These are phyloP conservation scores for Eretmochelys imbricata DNA, from an alignment of 2,113 vertebrate species.

Conservation along the genomic window DNA sequence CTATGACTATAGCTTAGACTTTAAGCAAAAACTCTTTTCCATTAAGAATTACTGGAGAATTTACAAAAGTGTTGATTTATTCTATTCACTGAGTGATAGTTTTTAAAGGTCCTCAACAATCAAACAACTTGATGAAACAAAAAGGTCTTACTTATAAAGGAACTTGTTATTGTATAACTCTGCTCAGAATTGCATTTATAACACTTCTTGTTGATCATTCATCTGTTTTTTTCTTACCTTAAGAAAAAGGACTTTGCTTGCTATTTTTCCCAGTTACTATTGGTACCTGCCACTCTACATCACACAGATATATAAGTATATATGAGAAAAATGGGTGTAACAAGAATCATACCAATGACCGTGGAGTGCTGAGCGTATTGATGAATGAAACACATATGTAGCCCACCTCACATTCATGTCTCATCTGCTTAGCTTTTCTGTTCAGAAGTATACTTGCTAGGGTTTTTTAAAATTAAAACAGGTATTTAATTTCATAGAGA, in stretches of 20 bases:
- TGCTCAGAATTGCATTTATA: neutral
- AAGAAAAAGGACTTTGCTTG: neutral
- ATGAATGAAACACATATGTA: neutral
- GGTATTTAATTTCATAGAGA: neutral
- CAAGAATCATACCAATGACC: neutral
- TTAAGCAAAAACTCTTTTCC: neutral
- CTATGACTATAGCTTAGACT: neutral
- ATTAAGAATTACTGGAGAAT: neutral
- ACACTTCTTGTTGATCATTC: neutral
- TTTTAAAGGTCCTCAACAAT: neutral
- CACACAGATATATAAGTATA: neutral
- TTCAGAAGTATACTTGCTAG: neutral
- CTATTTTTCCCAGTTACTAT: neutral
- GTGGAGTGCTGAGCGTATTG: neutral
- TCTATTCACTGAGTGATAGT: neutral
- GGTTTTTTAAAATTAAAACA: neutral
- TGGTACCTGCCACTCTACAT: neutral
- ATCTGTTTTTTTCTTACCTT: neutral
- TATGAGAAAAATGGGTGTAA: neutral
- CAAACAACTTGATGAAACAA: neutral
- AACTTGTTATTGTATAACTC: neutral
- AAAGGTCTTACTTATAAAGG: neutral
- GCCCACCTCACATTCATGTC: neutral
- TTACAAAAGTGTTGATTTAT: neutral
- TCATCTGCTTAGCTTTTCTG: neutral